Base-by-base conservation (phyloP, 37 sponge, comb jelly and placozoan species). In the Ephydatia muelleri region DNA sequence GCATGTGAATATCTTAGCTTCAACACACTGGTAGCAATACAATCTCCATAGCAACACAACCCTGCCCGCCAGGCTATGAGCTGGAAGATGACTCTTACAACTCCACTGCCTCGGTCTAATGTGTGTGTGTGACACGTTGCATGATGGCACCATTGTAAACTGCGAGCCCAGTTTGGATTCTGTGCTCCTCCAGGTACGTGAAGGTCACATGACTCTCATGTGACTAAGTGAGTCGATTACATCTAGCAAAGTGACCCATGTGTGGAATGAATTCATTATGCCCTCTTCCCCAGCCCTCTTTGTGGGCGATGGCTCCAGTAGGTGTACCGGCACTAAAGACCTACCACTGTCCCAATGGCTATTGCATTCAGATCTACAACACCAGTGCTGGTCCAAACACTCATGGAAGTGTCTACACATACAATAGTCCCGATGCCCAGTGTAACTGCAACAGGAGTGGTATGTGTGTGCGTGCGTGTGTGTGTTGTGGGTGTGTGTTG, bases 41-140 rank as follows among this genome's bases (percentile, higher is more conserved):
- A 19, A 11, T 57, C 57, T 71, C 32, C 32, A 35, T 76, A 27
- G 38, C 28, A 35, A 40, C 38, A 8, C 13, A 22, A 21, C 27
- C 8, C 47, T 76, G 77, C 38, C 77, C 77, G 35, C 77, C 77
- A 14, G 77, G 77, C 23, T 36, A 36, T 35, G 57, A 14, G 12
- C 57, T 57, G 57, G 19, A 57, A 57, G 57, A 57, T 57, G 57
- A 57, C 57, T 57, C 57, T 4, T 57, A 57, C 57, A 57, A 57
- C 57, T 57, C 57, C 12, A 57, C 19, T 57, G 57, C 57, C 57
- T 57, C 1, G 57, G 57, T 11, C 57, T 13, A 57, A 57, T 57
- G 16, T 57, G 57, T 57, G 57, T 11, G n/a, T 57, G 57, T 21
- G 16, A 57, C 57, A 57, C 57, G 0, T 21, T 4, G 19, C 9